Evolutionary conservation across 2,888 invertebrate genomes (phyloP), one percentile per base, ranked within the genome.

Genomic region (Chaetoderma sp.): DNA sequence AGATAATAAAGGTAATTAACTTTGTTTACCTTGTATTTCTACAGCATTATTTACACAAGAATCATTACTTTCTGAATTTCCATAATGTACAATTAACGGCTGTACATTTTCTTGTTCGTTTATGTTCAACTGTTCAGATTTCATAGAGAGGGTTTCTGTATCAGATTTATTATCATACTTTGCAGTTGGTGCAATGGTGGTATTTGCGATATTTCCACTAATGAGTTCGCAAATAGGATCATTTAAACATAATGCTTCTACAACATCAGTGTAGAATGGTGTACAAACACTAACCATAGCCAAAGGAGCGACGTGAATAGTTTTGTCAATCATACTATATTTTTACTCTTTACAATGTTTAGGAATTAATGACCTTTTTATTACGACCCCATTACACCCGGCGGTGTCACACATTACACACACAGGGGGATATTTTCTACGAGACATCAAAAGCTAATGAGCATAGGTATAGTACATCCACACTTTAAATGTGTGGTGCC

Each of bases 181-280:
- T 8, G 6, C 10, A 16, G 6, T 25, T 28, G 10, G 21, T 6
- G 23, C 28, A 8, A 8, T n/a, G n/a, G n/a, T n/a, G n/a, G 42
- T 61, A 42, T 55, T 45, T 16, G 16, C 8, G 1, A 65, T 39
- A 32, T 65, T 65, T n/a, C 66, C 63, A 27, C 64, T 30, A 6
- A 65, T 55, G 10, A 67, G 36, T 8, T 66, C 66, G 39, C 49
- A 66, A 30, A 66, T 25, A 23, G 64, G 63, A 8, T 57, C 32
- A 16, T 45, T 4, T 44, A 66, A 52, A 65, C 63, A 57, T 47
- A 44, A 10, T 10, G 64, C 59, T 13, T 52, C 36, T 13, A 52
- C 32, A 8, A n/a, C 27, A 2, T 60, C 63, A 23, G 27, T 25
- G 23, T 28, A 64, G 49, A 33, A 67, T 23, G 59, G 64, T 13